Percentiles rank a stretch among this genome's conserved stretches.
Conservation (phyloP, 2,797 vertebrate species). For the Cuculus canorus region DNA sequence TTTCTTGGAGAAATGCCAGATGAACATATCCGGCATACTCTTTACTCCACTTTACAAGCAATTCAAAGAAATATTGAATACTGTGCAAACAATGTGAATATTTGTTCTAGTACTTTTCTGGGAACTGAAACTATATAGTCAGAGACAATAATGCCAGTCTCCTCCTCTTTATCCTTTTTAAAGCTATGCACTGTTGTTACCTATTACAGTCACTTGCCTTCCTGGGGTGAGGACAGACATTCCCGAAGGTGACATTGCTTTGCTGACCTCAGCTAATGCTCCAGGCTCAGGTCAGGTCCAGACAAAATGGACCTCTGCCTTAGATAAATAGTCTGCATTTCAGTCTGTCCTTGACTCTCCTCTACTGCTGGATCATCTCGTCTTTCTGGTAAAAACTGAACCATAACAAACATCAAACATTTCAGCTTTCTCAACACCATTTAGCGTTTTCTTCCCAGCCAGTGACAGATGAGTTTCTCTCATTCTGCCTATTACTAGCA, state of each 20-base stretch:
- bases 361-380: background rate
- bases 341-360: background rate
- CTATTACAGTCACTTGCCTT: background rate
- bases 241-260: background rate
- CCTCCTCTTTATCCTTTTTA: background rate
- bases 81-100: background rate
- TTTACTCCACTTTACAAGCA: background rate
- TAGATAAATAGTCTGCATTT: background rate
- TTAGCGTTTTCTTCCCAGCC: background rate
- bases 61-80: background rate
- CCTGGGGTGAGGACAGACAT: background rate
- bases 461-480: background rate
- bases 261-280: background rate
- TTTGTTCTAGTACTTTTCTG: conserved; percentile 8
- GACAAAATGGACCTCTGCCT: background rate
- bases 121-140: background rate
- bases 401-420: background rate
- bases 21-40: background rate
- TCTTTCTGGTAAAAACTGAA: background rate
- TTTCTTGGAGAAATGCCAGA: background rate
- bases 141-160: background rate
- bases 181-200: rapidly evolving
- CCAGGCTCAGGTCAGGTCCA: background rate
- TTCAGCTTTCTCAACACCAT: background rate
- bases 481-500: background rate